Percentiles rank a stretch among this genome's conserved stretches.
Conservation (phyloP, 2,888 invertebrate species). For the Sturmia bella region DNA sequence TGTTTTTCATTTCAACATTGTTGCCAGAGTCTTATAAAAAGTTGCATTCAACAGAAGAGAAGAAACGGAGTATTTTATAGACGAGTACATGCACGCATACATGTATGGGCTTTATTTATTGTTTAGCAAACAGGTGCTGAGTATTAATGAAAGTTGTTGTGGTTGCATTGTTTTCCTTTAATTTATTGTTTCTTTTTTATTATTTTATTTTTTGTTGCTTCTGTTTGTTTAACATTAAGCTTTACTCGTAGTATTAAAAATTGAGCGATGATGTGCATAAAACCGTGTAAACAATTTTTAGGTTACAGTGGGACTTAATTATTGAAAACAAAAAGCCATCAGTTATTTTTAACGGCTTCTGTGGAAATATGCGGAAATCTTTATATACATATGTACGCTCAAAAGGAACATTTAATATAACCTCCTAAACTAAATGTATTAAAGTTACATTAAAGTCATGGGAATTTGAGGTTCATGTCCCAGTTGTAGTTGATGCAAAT, state of each 20-base stretch:
- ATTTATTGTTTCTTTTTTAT: constrained; percentile 14
- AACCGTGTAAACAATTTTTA: constrained; percentile 6
- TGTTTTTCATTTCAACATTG: constrained; percentile 17
- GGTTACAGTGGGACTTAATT: constrained; percentile 3
- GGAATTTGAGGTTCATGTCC: too few relatives aligned
- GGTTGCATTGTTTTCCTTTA: constrained; percentile 47
- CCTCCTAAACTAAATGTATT: too few relatives aligned
- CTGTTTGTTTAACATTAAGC: constrained; percentile 22
- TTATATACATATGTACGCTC: too few relatives aligned
- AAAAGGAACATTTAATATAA: too few relatives aligned
- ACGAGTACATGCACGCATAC: not conserved
- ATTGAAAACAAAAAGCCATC: too few relatives aligned
- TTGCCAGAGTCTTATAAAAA: constrained; percentile 28
- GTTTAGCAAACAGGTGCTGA: constrained; percentile 66
- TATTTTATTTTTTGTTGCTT: not conserved
- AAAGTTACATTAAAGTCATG: too few relatives aligned
- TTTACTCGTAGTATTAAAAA: constrained; percentile 1
- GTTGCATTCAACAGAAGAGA: constrained; percentile 6
- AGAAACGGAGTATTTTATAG: not conserved
- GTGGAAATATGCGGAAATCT: too few relatives aligned
- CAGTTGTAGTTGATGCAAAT: too few relatives aligned
- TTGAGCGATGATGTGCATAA: not conserved
- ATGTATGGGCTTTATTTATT: constrained; percentile 45
- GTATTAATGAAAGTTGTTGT: constrained; percentile 64
- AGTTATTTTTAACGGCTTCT: too few relatives aligned